These are phyloP conservation scores for Ypsolopha sequella DNA, from an alignment of 2,888 invertebrate genomes.

Conservation along the genomic window DNA sequence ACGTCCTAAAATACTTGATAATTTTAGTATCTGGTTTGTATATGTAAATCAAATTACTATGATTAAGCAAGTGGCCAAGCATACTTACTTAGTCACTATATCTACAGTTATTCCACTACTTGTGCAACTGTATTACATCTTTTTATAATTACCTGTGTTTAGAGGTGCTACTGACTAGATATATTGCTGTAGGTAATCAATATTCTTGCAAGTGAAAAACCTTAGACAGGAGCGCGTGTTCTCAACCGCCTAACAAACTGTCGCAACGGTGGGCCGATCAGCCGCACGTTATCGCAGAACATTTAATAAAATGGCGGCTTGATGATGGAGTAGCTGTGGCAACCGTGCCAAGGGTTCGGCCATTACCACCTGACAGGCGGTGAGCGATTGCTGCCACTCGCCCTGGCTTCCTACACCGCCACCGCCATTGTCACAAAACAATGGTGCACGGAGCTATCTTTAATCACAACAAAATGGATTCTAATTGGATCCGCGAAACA, in stretches of 20 bases:
- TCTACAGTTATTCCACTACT: too few species aligned
- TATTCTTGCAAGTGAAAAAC: constrained; percentile 15
- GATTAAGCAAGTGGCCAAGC: too few species aligned
- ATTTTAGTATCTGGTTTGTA: too few species aligned
- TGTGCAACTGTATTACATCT: too few species aligned
- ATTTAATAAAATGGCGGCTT: constrained; percentile 48
- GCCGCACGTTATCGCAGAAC: constrained; percentile 34
- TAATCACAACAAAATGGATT: constrained; percentile 57
- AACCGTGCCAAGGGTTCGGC: constrained; percentile 31
- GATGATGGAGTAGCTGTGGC: constrained; percentile 50
- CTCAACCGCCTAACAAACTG: constrained; percentile 39
- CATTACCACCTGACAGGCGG: constrained; percentile 59
- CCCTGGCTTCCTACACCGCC: constrained; percentile 36
- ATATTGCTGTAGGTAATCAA: constrained; percentile 13
- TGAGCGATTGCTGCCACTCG: constrained; percentile 47
- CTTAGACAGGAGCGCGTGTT: constrained; percentile 22
- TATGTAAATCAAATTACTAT: too few species aligned
- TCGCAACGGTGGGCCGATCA: constrained; percentile 34
- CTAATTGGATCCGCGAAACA: constrained; percentile 63
- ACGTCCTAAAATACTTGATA: too few species aligned
- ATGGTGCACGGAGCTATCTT: constrained; percentile 54
- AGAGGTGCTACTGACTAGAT: not conserved
- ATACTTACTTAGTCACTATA: too few species aligned
- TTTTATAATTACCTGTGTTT: not conserved
- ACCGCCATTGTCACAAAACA: constrained; percentile 55